Conservation (phyloP, 2,797 vertebrate species). For the Antrozous pallidus region DNA sequence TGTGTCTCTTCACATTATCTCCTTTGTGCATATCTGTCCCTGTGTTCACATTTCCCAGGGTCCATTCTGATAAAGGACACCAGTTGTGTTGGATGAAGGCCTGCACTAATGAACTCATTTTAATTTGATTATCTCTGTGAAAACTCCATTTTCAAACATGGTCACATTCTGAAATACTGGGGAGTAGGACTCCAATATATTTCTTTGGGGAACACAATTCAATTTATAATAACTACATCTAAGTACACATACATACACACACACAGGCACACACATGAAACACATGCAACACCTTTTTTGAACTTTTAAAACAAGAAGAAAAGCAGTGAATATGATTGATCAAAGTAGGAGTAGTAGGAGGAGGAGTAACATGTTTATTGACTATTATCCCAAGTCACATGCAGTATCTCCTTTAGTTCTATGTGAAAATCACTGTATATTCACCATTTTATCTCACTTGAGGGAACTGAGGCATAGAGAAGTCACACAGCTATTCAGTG, state of each 20-base stretch:
- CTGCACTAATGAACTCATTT: not conserved
- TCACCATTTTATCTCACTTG: not conserved
- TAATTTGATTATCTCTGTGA: not conserved
- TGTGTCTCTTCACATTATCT: not conserved
- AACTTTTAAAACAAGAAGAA: not conserved
- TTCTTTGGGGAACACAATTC: not conserved
- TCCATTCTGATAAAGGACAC: not conserved
- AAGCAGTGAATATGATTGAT: not conserved
- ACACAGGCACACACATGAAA: not conserved
- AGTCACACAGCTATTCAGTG: not conserved
- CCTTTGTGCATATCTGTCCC: not conserved
- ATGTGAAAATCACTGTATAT: not conserved
- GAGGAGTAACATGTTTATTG: not conserved
- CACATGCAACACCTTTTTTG: not conserved
- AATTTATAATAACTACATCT: not conserved
- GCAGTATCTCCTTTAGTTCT: not conserved
- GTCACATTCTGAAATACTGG: not conserved
- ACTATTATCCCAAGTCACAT: not conserved
- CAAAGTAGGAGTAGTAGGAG: rapidly evolving
- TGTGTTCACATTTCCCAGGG: not conserved
- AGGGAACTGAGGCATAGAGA: not conserved
- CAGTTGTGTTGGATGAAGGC: not conserved
- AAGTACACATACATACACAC: not conserved
- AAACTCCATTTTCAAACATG: not conserved
- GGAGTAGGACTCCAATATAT: not conserved